Evolutionary conservation across 2,113 vertebrate genomes (phyloP).

Genomic region (Zonotrichia leucophrys): DNA sequence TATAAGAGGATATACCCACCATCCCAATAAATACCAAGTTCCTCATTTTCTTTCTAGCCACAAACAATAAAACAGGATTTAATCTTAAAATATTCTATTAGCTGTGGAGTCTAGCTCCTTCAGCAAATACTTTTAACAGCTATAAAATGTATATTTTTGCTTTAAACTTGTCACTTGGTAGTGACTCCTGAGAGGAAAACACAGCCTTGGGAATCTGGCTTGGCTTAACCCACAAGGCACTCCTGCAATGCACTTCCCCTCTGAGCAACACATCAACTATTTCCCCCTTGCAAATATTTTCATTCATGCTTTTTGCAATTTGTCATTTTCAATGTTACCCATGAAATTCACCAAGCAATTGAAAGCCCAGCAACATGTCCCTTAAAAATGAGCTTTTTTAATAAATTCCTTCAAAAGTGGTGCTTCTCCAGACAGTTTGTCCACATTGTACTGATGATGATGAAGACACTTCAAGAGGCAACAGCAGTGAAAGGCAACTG

Average conservation of each 20-base stretch:
- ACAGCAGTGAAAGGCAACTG: not conserved
- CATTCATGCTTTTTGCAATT: not conserved
- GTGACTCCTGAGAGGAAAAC: not conserved
- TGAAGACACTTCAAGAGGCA: not conserved
- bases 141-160: not conserved
- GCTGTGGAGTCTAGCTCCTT: not conserved
- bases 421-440: not conserved
- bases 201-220: not conserved
- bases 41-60: not conserved
- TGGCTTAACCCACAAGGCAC: not conserved
- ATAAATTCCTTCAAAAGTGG: not conserved
- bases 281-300: not conserved
- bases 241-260: not conserved
- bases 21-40: not conserved
- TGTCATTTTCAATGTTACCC: not conserved
- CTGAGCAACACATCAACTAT: not conserved
- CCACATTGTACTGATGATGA: not conserved
- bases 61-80: not conserved
- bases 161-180: not conserved
- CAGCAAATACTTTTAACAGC: not conserved
- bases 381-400: not conserved
- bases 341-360: not conserved
- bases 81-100: not conserved
- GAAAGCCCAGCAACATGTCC: not conserved
- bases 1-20: not conserved